A percentile compares a stretch with the other conserved stretches of the same genome.
Conservation (phyloP, 2,888 invertebrate genomes). For the Lobophora halterata region DNA sequence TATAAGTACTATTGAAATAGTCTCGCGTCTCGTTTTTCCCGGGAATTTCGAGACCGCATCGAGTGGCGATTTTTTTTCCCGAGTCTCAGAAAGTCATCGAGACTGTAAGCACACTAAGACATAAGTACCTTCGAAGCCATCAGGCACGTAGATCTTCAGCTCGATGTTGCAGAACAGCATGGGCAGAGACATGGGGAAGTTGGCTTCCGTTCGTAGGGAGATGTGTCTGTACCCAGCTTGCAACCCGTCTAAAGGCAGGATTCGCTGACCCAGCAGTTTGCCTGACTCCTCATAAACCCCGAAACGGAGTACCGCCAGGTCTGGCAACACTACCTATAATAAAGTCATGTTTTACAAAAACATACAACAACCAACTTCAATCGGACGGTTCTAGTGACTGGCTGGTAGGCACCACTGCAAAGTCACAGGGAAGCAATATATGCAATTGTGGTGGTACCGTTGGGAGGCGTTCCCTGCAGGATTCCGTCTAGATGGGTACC, state of each 20-base stretch:
- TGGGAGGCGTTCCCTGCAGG: too few relatives aligned
- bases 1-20: too few relatives aligned
- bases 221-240: slow-evolving; percentile 99
- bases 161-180: slow-evolving; percentile 99
- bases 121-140: slow-evolving; percentile 93
- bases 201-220: slow-evolving; percentile 97
- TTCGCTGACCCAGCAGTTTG: slow-evolving; percentile 97
- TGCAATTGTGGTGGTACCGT: too few relatives aligned
- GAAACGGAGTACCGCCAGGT: slow-evolving; percentile 97
- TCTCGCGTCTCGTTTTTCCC: too few relatives aligned
- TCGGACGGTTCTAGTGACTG: too few relatives aligned
- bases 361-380: too few relatives aligned
- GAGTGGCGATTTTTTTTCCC: too few relatives aligned
- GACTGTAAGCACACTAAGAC: neutral
- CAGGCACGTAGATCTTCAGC: slow-evolving; percentile 99
- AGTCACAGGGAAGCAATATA: too few relatives aligned
- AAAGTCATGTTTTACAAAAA: neutral
- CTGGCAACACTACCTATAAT: slow-evolving; percentile 95
- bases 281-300: slow-evolving; percentile 99
- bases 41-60: too few relatives aligned
- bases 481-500: too few relatives aligned
- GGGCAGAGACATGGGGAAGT: slow-evolving; percentile 99
- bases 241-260: slow-evolving; percentile 97
- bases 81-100: too few relatives aligned
- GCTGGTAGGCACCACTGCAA: too few relatives aligned